A percentile compares a stretch with the other conserved stretches of the same genome.
Evolutionary conservation across 2,113 vertebrate species (phyloP).

Genomic region (Dunckerocampus dactyliophorus): DNA sequence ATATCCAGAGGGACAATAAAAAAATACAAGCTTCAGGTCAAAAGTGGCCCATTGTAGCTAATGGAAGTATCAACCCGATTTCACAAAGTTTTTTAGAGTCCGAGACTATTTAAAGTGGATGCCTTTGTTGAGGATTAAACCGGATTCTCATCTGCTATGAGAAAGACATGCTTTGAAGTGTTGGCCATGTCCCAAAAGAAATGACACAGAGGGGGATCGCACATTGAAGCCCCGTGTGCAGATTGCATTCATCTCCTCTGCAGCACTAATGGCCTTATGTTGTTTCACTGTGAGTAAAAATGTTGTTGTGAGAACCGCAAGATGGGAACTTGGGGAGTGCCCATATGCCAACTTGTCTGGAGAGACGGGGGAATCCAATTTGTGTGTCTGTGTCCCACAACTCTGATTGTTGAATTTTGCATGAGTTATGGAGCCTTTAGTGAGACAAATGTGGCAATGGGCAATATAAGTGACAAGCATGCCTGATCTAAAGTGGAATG

Average conservation of each 20-base stretch:
- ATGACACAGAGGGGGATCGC: conserved; percentile 26
- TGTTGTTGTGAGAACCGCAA: conserved; percentile 33
- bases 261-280: conserved; percentile 50
- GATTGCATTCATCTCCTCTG: conserved; percentile 38
- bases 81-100: background rate
- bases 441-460: conserved; percentile 12
- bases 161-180: conserved; percentile 37
- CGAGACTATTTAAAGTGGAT: conserved; percentile 13
- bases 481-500: conserved; percentile 15
- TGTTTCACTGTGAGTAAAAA: conserved; percentile 26
- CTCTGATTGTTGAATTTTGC: conserved; percentile 10
- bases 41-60: no score
- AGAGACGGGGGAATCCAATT: conserved; percentile 50
- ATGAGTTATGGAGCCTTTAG: conserved; percentile 28
- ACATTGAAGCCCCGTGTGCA: conserved; percentile 21
- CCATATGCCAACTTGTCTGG: conserved; percentile 21
- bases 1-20: no score
- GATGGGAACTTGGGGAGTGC: conserved; percentile 21
- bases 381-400: conserved; percentile 37
- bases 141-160: conserved; percentile 28
- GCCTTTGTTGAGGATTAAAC: conserved; percentile 23
- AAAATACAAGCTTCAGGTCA: no score
- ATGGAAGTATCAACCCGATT: no score
- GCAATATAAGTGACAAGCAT: background rate
- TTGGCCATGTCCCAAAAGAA: conserved; percentile 31